Evolutionary conservation across 2,888 invertebrate genomes (phyloP).

Genomic region (Esperia sulphurella): DNA sequence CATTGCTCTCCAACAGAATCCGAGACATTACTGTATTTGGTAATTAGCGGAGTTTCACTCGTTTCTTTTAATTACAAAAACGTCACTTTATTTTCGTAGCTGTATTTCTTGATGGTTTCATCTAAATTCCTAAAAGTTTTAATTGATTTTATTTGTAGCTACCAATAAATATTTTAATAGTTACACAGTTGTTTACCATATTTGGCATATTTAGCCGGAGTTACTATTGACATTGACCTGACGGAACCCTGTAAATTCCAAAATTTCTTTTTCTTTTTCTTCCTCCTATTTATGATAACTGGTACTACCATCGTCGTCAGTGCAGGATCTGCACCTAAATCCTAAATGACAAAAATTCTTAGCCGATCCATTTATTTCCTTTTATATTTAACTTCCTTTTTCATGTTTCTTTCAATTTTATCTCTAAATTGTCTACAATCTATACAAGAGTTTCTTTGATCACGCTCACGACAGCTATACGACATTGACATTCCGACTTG

Average conservation of each 20-base stretch:
- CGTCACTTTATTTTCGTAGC: slow-evolving; percentile 5
- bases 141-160: slow-evolving; percentile 5
- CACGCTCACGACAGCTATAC: slow-evolving; percentile 21
- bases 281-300: no score
- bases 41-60: slow-evolving; percentile 45
- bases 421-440: not conserved
- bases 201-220: no score
- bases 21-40: slow-evolving; percentile 39
- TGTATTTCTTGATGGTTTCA: not conserved
- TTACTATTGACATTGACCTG: not conserved
- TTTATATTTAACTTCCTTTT: no score
- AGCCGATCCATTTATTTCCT: no score
- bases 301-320: no score
- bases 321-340: no score
- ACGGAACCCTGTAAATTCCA: no score
- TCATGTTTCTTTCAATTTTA: no score
- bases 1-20: not conserved
- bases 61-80: slow-evolving; percentile 34
- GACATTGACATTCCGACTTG: slow-evolving; percentile 60
- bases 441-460: not conserved
- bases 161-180: no score
- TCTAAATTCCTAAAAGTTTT: slow-evolving; percentile 2
- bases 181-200: no score
- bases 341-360: no score
- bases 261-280: no score